Conservation (phyloP, 2,113 vertebrate genomes). For the Petrocephalus microphthalmus region DNA sequence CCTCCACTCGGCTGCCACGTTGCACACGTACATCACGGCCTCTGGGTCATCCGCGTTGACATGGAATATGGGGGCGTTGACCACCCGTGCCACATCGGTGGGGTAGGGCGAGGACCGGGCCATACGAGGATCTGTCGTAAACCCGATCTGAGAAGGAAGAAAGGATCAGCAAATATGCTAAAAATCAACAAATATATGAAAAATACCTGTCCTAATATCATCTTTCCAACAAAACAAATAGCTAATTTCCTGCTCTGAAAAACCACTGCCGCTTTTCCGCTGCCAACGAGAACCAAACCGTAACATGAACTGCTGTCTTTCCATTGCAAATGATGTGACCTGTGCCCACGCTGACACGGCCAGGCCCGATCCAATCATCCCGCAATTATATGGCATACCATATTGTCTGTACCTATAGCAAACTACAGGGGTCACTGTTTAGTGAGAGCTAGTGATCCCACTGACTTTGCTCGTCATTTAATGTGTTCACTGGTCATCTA, state of each 20-base stretch:
- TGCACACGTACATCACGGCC: conserved; percentile 91
- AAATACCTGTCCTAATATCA: not conserved
- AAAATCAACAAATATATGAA: not conserved
- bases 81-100: conserved; percentile 86
- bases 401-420: not conserved
- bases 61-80: conserved; percentile 95
- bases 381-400: not conserved
- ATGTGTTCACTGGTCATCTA: not conserved
- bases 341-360: not conserved
- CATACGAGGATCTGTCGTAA: conserved; percentile 93
- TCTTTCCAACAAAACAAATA: not conserved
- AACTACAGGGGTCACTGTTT: not conserved
- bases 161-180: not conserved
- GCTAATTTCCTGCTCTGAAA: not conserved
- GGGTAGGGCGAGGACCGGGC: conserved; percentile 93
- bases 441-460: not conserved
- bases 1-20: conserved; percentile 91
- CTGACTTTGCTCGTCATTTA: not conserved
- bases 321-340: not conserved
- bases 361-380: not conserved
- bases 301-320: not conserved
- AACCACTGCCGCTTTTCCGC: not conserved
- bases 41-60: conserved; percentile 94
- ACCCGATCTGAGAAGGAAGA: conserved; percentile 78
- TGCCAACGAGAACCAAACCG: not conserved